Percentiles rank a stretch among this genome's conserved stretches.
These are phyloP conservation scores for Semicossyphus pulcher DNA, from an alignment of 2,113 vertebrate species.

Conservation along the genomic window DNA sequence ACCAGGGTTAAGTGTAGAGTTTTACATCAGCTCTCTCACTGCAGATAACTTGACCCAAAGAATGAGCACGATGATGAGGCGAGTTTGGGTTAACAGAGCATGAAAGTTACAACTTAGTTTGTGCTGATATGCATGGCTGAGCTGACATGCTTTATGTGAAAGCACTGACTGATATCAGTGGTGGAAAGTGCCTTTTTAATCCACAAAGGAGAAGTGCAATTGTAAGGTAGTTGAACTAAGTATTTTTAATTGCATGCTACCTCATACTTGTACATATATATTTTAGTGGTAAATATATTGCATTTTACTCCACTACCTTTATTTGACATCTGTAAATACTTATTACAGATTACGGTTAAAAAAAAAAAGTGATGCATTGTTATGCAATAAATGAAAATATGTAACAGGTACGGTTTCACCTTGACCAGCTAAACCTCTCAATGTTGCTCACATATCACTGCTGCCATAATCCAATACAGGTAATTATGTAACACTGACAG, in stretches of 20 bases:
- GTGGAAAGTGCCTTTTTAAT: neutral
- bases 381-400: neutral
- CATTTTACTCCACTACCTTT: too few relatives aligned
- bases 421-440: neutral
- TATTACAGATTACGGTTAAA: too few relatives aligned
- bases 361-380: neutral
- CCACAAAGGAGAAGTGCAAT: neutral
- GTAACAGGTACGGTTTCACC: neutral
- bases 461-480: neutral
- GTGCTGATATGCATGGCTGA: neutral
- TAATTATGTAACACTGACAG: neutral
- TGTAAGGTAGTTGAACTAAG: neutral
- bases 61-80: neutral
- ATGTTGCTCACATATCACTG: neutral
- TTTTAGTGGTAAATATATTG: too few relatives aligned
- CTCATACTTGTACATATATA: too few relatives aligned
- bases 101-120: neutral
- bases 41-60: slow-evolving; percentile 13
- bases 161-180: neutral
- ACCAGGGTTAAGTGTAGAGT: neutral
- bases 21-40: slow-evolving; percentile 8
- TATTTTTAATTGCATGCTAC: too few relatives aligned
- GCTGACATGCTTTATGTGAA: neutral
- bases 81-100: neutral
- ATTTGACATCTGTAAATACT: too few relatives aligned